These are phyloP conservation scores for Hippolais icterina DNA, from an alignment of 2,113 vertebrate genomes.

Conservation along the genomic window DNA sequence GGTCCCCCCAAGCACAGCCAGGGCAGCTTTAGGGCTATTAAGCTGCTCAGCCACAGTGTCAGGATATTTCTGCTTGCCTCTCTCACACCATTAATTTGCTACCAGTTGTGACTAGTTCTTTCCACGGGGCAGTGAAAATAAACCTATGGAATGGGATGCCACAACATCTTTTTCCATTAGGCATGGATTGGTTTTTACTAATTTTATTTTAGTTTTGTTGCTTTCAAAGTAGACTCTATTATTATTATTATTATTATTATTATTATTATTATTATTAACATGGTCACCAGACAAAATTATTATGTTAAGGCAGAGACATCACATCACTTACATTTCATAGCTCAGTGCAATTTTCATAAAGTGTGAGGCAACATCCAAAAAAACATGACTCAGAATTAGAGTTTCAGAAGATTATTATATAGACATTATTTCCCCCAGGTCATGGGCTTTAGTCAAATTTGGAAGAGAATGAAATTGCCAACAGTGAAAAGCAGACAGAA, in stretches of 20 bases:
- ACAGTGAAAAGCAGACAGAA: constrained; percentile 93
- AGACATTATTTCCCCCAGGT: constrained; percentile 99
- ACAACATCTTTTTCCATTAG: neutral
- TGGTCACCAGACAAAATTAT: constrained; percentile 81
- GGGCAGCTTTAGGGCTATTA: constrained; percentile 38
- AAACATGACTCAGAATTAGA: constrained; percentile 91
- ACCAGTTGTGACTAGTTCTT: neutral
- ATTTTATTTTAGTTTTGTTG: constrained; percentile 16
- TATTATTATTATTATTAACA: constrained; percentile 41
- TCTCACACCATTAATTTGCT: constrained; percentile 34
- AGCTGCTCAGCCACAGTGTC: constrained; percentile 18
- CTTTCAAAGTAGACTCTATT: constrained; percentile 27
- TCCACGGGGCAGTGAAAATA: neutral
- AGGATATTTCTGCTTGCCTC: neutral
- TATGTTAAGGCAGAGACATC: constrained; percentile 82
- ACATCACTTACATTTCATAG: constrained; percentile 88
- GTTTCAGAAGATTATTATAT: constrained; percentile 95
- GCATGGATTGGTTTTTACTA: neutral
- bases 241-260: neutral
- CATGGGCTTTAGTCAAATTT: constrained; percentile 98
- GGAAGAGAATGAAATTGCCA: constrained; percentile 97
- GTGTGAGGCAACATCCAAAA: constrained; percentile 83
- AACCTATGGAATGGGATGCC: neutral
- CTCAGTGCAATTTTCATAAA: constrained; percentile 87
- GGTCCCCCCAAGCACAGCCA: neutral